Percentiles rank a stretch among this genome's conserved stretches.
Evolutionary conservation across 2,113 vertebrate genomes (phyloP).

Genomic region (Petroica traversi): DNA sequence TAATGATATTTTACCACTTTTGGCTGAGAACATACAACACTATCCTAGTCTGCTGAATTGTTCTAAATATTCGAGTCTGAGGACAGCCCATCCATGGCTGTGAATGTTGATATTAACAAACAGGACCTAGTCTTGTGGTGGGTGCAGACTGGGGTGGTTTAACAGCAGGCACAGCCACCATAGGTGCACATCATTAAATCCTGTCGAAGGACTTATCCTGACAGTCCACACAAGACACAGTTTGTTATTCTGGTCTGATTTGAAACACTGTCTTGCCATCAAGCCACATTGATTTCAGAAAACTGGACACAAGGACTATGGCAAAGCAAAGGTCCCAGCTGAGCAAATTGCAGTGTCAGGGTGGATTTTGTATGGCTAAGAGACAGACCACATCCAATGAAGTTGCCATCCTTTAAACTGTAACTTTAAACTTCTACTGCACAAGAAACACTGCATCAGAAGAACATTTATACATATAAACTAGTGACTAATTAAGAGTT

Average conservation of each 20-base stretch:
- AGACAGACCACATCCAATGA: not conserved
- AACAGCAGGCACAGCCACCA: not conserved
- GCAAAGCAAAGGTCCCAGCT: not conserved
- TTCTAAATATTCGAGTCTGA: not conserved
- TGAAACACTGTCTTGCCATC: not conserved
- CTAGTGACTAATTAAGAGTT: not conserved
- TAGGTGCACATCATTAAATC: not conserved
- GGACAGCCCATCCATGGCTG: not conserved
- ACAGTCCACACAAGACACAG: not conserved
- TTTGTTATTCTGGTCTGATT: not conserved
- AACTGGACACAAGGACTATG: not conserved
- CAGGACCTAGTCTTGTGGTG: not conserved
- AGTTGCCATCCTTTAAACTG: not conserved
- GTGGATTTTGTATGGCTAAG: not conserved
- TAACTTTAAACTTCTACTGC: not conserved
- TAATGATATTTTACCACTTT: not conserved
- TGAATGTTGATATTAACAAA: not conserved
- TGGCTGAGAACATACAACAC: not conserved
- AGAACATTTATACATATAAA: not conserved
- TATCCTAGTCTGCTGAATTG: not conserved
- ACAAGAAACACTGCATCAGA: not conserved
- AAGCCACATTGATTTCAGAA: not conserved
- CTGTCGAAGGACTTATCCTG: not conserved
- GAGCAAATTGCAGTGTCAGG: not conserved
- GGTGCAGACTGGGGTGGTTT: not conserved